These are phyloP conservation scores for Cyprinella venusta DNA, from an alignment of 2,797 vertebrate genomes.

Conservation along the genomic window DNA sequence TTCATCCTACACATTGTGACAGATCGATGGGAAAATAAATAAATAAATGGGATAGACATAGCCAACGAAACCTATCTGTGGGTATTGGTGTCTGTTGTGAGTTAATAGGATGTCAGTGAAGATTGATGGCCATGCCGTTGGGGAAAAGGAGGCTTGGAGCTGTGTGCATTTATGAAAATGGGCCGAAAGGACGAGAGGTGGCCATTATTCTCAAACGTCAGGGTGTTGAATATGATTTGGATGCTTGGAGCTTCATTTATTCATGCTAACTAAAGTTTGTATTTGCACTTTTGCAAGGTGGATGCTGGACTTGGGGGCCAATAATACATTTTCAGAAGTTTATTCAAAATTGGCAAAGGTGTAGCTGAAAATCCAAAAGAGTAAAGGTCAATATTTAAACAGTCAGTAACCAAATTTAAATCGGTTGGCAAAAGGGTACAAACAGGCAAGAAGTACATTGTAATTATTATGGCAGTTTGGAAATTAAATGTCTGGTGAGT, in stretches of 20 bases:
- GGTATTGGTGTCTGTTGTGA: conserved; percentile 64
- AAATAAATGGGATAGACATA: conserved; percentile 60
- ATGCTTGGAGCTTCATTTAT: neutral
- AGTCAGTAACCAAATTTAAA: neutral
- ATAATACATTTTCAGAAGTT: neutral
- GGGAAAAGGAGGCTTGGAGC: conserved; percentile 50
- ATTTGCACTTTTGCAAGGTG: neutral
- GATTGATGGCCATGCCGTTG: conserved; percentile 61
- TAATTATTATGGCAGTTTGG: neutral
- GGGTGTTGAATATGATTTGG: neutral
- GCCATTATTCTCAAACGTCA: conserved; percentile 42
- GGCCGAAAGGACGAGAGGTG: conserved; percentile 46
- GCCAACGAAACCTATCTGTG: conserved; percentile 63
- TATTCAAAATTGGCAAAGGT: neutral
- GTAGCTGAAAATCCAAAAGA: neutral
- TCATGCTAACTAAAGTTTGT: neutral
- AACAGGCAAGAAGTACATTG: neutral
- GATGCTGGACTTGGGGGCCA: neutral
- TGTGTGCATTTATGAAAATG: conserved; percentile 62
- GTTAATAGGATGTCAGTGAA: conserved; percentile 68
- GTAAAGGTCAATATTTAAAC: neutral
- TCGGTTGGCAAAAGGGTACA: neutral
- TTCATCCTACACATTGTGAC: conserved; percentile 57
- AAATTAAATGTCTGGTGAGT: neutral
- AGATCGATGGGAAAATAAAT: conserved; percentile 61